Percentiles rank a stretch among this genome's conserved stretches.
Evolutionary conservation across 2,113 vertebrate species (phyloP).

Genomic region (Zapus hudsonius): DNA sequence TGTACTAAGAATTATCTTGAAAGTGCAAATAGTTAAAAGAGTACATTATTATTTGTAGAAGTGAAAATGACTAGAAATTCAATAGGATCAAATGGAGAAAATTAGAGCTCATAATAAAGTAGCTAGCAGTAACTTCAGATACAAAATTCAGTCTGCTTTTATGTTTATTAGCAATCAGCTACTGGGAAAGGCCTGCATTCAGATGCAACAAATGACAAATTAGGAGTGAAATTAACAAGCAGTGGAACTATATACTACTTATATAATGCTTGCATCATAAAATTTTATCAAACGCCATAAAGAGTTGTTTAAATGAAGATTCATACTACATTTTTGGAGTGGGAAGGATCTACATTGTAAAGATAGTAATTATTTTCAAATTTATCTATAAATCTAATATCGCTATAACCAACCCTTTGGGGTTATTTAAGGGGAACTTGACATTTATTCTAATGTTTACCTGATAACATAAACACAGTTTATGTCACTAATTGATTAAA

Average conservation of each 20-base stretch:
- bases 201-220: neutral
- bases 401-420: neutral
- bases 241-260: neutral
- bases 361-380: neutral
- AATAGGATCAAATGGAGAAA: neutral
- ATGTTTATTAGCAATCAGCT: neutral
- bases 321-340: neutral
- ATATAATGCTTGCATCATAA: neutral
- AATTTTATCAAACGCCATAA: neutral
- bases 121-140: neutral
- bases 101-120: neutral
- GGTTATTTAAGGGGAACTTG: neutral
- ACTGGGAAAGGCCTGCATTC: neutral
- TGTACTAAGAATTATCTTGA: neutral
- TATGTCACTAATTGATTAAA: neutral
- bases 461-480: neutral
- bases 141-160: neutral
- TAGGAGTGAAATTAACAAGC: neutral
- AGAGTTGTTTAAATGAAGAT: neutral
- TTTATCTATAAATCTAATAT: neutral
- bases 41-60: neutral
- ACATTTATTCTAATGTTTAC: neutral
- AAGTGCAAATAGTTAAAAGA: neutral
- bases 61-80: slow-evolving; percentile 20
- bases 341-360: neutral